A percentile compares a stretch with the other conserved stretches of the same genome.
Conservation (phyloP, 2,888 invertebrate species). For the Patella pellucida region DNA sequence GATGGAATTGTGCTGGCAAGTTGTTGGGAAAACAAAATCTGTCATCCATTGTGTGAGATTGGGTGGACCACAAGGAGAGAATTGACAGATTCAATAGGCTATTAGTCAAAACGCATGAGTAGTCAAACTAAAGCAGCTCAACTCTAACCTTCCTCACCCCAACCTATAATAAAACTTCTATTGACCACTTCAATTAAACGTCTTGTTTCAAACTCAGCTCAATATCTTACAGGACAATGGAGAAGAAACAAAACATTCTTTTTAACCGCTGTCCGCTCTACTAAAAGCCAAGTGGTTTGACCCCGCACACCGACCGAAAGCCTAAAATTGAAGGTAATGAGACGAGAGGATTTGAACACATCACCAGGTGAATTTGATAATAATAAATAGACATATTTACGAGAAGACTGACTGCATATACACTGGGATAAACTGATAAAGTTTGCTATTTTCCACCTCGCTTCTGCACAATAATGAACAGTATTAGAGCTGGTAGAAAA, state of each 20-base stretch:
- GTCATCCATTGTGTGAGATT: conserved; percentile 19
- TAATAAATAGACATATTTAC: not conserved
- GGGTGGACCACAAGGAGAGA: conserved; percentile 17
- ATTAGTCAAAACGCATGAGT: conserved; percentile 25
- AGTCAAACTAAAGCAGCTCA: conserved; percentile 12
- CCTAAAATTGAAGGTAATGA: not conserved
- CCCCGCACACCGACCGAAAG: not conserved
- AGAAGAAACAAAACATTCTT: too few species aligned
- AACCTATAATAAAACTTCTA: conserved; percentile 30
- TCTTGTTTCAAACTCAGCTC: too few species aligned
- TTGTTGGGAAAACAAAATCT: conserved; percentile 30
- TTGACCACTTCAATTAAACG: conserved; percentile 9
- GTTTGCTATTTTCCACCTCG: too few species aligned
- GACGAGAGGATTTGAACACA: not conserved
- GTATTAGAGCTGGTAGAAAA: not conserved
- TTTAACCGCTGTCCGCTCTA: too few species aligned
- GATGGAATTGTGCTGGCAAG: conserved; percentile 20
- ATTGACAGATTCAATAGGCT: conserved; percentile 32
- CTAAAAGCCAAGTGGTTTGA: not conserved
- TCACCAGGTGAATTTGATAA: not conserved
- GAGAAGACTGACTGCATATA: not conserved
- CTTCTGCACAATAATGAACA: too few species aligned
- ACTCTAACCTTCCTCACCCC: conserved; percentile 17
- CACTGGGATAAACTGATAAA: too few species aligned
- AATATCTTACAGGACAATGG: too few species aligned